These are phyloP conservation scores for Myocastor coypus DNA, from an alignment of 2,113 vertebrate species.

Conservation along the genomic window DNA sequence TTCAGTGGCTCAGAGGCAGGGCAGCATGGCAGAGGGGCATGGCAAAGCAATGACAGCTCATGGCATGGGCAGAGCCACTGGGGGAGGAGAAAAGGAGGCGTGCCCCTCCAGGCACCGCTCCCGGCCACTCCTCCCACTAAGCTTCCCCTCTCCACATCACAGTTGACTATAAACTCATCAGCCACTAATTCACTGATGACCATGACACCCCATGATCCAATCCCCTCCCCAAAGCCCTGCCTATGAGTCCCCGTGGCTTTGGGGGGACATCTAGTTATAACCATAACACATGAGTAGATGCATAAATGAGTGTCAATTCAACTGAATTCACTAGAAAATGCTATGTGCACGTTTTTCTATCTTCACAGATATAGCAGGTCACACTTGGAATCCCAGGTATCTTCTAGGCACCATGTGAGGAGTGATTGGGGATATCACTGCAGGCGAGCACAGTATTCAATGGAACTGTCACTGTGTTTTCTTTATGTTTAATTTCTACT, in stretches of 20 bases:
- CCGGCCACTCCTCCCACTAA: not conserved
- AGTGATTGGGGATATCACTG: not conserved
- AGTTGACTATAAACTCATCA: not conserved
- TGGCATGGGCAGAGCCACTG: not conserved
- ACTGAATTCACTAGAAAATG: not conserved
- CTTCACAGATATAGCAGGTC: not conserved
- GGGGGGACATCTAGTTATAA: not conserved
- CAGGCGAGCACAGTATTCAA: not conserved
- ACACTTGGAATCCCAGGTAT: not conserved
- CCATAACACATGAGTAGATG: not conserved
- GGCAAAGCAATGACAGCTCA: not conserved
- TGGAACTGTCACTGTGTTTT: not conserved
- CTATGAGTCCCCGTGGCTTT: not conserved
- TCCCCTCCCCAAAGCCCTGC: not conserved
- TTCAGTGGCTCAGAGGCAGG: not conserved
- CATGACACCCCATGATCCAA: not conserved
- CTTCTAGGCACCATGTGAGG: not conserved
- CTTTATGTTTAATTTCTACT: slow-evolving; percentile 4
- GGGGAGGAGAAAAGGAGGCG: not conserved
- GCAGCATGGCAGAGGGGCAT: not conserved
- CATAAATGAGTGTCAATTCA: not conserved
- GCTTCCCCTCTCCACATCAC: not conserved
- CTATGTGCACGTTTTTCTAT: not conserved
- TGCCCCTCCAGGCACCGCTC: not conserved
- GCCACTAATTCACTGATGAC: not conserved